Evolutionary conservation across 2,888 invertebrate species (phyloP).

Genomic region (Lithosia quadra): DNA sequence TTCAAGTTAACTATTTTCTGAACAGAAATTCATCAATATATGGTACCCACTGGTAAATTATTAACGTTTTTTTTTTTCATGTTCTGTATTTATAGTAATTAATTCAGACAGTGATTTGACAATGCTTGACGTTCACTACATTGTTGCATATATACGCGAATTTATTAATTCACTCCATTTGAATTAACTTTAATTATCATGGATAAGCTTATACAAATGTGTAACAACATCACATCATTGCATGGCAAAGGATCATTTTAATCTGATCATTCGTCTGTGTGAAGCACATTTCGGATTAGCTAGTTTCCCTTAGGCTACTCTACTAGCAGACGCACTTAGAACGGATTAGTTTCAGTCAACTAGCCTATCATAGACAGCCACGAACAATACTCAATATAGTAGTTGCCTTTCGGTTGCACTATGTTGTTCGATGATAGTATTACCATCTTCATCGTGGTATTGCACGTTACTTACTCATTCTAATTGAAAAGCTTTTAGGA

Average conservation of each 20-base stretch:
- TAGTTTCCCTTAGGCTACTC: constrained; percentile 19
- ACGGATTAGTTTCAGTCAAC: constrained; percentile 28
- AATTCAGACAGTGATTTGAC: no score
- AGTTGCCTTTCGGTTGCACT: not conserved
- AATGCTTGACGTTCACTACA: not conserved
- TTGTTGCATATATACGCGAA: no score
- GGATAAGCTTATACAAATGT: not conserved
- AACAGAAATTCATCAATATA: no score
- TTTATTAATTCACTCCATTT: no score
- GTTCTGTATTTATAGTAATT: no score
- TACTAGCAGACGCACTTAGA: constrained; percentile 24
- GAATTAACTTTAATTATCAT: not conserved
- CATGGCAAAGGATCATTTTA: constrained; percentile 1
- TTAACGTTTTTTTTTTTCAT: no score
- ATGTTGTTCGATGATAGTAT: not conserved
- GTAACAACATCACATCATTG: not conserved
- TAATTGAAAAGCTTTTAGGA: no score
- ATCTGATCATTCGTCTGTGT: constrained; percentile 13
- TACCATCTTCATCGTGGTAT: not conserved
- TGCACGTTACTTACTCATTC: not conserved
- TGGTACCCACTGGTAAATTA: no score
- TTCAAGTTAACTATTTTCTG: no score
- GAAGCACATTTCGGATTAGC: constrained; percentile 27
- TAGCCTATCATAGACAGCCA: constrained; percentile 16
- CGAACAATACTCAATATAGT: constrained; percentile 9